These are phyloP conservation scores for Podarcis muralis DNA, from an alignment of 2,113 vertebrate genomes.

Conservation along the genomic window DNA sequence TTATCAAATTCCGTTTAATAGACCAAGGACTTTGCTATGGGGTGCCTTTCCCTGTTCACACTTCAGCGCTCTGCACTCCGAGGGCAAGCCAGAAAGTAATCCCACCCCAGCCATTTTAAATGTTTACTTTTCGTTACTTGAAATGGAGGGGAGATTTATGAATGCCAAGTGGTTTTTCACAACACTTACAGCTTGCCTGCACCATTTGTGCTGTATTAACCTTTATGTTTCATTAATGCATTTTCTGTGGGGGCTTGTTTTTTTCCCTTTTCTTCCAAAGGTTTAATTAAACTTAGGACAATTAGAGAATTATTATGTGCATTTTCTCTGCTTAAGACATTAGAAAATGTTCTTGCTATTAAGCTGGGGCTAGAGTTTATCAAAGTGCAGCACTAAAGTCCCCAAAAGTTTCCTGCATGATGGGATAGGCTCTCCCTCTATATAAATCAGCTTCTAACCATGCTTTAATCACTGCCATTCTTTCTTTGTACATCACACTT, in stretches of 20 bases:
- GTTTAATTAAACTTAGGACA: slow-evolving; percentile 53
- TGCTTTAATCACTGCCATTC: no score
- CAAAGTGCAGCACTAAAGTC: no score
- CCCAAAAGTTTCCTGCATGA: no score
- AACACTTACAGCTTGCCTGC: slow-evolving; percentile 6
- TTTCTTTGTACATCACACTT: no score
- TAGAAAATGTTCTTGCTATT: not conserved
- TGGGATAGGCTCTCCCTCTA: no score
- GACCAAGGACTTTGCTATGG: slow-evolving; percentile 22
- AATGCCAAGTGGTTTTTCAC: slow-evolving; percentile 5
- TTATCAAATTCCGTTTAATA: slow-evolving; percentile 34
- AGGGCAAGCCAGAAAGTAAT: not conserved
- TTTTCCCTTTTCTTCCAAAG: slow-evolving; percentile 59
- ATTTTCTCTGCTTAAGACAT: slow-evolving; percentile 54
- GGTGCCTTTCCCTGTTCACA: not conserved
- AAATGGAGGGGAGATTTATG: not conserved
- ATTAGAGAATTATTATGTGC: slow-evolving; percentile 42
- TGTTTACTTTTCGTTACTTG: slow-evolving; percentile 13
- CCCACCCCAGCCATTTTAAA: not conserved
- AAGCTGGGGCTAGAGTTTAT: not conserved
- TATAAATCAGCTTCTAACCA: no score
- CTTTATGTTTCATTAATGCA: slow-evolving; percentile 14
- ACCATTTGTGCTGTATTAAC: slow-evolving; percentile 12
- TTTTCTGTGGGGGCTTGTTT: not conserved
- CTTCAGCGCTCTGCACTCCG: not conserved